These are phyloP conservation scores for Toxostoma redivivum DNA, from an alignment of 2,113 vertebrate species.

Conservation along the genomic window DNA sequence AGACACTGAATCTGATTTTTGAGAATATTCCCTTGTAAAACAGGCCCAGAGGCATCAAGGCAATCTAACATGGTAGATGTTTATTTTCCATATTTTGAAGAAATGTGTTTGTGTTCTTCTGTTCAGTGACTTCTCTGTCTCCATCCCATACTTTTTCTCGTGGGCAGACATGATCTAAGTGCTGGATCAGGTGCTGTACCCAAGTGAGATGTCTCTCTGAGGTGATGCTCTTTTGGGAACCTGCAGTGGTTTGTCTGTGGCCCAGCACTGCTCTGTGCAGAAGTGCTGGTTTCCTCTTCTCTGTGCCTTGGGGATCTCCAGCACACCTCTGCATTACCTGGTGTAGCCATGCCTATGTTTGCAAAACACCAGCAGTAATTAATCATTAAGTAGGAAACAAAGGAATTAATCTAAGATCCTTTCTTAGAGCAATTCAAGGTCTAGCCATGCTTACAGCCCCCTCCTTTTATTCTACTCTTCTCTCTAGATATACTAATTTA, in stretches of 20 bases:
- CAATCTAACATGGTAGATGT: fast-evolving
- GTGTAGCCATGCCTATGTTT: background rate
- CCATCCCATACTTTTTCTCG: background rate
- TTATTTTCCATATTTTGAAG: background rate
- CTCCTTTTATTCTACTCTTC: background rate
- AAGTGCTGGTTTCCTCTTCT: background rate
- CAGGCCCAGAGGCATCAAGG: background rate
- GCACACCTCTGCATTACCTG: background rate
- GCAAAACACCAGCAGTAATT: background rate
- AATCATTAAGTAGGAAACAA: background rate
- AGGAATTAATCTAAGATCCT: background rate
- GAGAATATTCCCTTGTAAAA: background rate
- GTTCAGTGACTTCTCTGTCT: background rate
- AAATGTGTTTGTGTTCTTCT: background rate
- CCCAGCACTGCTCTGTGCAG: background rate
- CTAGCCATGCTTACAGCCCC: background rate
- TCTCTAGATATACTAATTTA: background rate
- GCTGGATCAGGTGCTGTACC: background rate
- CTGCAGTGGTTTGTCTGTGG: background rate
- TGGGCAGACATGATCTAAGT: background rate
- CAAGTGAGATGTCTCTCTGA: background rate
- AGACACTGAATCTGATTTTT: background rate
- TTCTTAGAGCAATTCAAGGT: background rate
- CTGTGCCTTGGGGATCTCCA: background rate
- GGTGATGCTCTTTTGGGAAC: background rate